Percentiles rank a stretch among this genome's conserved stretches.
Evolutionary conservation across 2,888 invertebrate species (phyloP).

Genomic region (Hyalella azteca): DNA sequence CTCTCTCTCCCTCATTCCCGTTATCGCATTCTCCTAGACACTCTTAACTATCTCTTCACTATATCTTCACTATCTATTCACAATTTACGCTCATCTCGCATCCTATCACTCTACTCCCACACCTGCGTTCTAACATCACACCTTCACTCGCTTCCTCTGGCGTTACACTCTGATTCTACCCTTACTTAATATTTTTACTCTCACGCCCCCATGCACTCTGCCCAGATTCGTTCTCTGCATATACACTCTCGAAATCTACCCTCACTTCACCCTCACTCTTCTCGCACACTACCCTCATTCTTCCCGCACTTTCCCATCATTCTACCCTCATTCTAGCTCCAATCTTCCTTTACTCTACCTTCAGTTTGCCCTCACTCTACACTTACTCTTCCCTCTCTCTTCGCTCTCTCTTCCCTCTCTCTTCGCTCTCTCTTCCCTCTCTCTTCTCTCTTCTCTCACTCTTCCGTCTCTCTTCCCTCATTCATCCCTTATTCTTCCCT

Average conservation of each 20-base stretch:
- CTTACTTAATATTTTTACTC: no score
- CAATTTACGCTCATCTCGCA: no score
- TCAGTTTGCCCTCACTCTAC: neutral
- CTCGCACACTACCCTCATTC: neutral
- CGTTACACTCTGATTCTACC: no score
- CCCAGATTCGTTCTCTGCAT: neutral
- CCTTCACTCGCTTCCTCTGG: no score
- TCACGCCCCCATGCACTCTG: neutral
- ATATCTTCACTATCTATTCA: no score
- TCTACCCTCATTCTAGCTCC: constrained; percentile 6
- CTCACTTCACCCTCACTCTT: neutral
- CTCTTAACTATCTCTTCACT: no score
- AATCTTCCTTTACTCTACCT: neutral
- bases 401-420: neutral
- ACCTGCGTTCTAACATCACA: no score
- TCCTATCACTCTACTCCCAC: no score
- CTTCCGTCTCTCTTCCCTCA: neutral
- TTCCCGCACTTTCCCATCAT: neutral
- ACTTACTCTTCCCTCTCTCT: neutral
- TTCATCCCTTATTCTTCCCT: neutral
- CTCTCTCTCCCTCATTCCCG: no score
- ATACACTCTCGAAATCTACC: neutral
- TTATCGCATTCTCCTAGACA: no score
- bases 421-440: constrained; percentile 11
- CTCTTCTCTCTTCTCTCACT: neutral